Evolutionary conservation across 2,797 vertebrate species (phyloP).

Genomic region (Pseudomugil gertrudae): DNA sequence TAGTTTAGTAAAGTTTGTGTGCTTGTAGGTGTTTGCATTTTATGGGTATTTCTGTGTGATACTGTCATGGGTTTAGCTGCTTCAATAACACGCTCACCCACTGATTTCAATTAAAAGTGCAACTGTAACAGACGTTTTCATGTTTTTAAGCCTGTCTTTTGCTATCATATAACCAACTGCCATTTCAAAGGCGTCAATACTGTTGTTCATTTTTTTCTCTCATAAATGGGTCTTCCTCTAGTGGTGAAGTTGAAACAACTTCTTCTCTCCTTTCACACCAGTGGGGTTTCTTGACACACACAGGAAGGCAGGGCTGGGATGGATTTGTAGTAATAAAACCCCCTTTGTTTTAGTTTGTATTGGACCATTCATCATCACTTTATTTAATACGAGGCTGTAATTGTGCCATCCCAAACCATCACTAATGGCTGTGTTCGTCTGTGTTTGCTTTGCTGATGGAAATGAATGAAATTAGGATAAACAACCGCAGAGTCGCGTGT

Average conservation of each 20-base stretch:
- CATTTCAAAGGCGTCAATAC: conserved; percentile 58
- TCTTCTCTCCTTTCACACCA: conserved; percentile 60
- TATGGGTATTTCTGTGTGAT: conserved; percentile 31
- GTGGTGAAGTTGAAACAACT: conserved; percentile 65
- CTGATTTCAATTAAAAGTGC: conserved; percentile 70
- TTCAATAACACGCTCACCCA: conserved; percentile 72
- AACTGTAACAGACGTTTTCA: conserved; percentile 58
- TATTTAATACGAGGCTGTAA: conserved; percentile 90
- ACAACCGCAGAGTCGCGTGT: conserved; percentile 96
- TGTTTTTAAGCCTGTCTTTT: conserved; percentile 40
- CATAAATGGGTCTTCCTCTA: conserved; percentile 50
- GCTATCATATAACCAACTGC: conserved; percentile 52
- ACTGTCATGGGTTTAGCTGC: conserved; percentile 30
- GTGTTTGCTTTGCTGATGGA: conserved; percentile 98
- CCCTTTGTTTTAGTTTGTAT: conserved; percentile 89
- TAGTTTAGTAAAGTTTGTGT: conserved; percentile 25
- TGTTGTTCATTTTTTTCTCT: conserved; percentile 31
- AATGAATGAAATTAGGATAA: conserved; percentile 99
- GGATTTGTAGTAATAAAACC: conserved; percentile 86
- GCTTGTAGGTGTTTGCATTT: conserved; percentile 31
- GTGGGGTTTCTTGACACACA: conserved; percentile 58
- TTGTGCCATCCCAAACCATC: conserved; percentile 87
- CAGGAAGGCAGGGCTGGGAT: conserved; percentile 63
- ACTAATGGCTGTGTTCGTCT: conserved; percentile 88
- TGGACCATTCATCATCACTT: conserved; percentile 92